These are phyloP conservation scores for Cranoglanis bouderius DNA, from an alignment of 2,113 vertebrate species.

Conservation along the genomic window DNA sequence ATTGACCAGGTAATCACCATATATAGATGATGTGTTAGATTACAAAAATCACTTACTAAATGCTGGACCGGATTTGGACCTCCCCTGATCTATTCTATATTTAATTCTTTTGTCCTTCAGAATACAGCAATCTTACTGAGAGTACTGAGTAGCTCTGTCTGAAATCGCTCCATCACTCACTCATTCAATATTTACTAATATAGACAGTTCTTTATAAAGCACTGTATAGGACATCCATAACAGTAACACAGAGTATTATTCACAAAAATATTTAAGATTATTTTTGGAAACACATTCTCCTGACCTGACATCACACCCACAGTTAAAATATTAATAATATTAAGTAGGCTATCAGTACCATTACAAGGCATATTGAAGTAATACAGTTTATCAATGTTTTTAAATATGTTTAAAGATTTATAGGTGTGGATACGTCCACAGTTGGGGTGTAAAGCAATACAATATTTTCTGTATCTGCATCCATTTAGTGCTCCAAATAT, in stretches of 20 bases:
- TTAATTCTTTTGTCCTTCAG: neutral
- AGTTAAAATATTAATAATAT: neutral
- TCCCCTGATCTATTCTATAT: neutral
- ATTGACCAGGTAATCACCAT: constrained; percentile 2
- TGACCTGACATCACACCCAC: neutral
- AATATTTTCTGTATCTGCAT: neutral
- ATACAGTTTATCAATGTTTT: neutral
- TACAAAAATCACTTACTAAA: neutral
- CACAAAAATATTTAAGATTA: neutral
- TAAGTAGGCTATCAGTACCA: neutral
- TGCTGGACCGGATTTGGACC: neutral
- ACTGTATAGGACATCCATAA: no score
- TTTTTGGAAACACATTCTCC: neutral
- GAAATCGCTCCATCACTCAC: neutral
- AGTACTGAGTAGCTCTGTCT: neutral
- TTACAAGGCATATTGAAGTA: neutral
- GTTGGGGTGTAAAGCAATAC: neutral
- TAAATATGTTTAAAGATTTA: neutral
- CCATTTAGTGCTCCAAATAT: neutral
- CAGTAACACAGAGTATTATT: neutral
- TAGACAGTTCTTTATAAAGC: neutral
- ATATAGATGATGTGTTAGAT: neutral
- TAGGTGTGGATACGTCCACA: neutral
- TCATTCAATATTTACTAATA: constrained; percentile 8
- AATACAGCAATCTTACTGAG: neutral